Percentiles rank a stretch among this genome's conserved stretches.
These are phyloP conservation scores for Pseudochirops corinnae DNA, from an alignment of 2,797 vertebrate species.

Conservation along the genomic window DNA sequence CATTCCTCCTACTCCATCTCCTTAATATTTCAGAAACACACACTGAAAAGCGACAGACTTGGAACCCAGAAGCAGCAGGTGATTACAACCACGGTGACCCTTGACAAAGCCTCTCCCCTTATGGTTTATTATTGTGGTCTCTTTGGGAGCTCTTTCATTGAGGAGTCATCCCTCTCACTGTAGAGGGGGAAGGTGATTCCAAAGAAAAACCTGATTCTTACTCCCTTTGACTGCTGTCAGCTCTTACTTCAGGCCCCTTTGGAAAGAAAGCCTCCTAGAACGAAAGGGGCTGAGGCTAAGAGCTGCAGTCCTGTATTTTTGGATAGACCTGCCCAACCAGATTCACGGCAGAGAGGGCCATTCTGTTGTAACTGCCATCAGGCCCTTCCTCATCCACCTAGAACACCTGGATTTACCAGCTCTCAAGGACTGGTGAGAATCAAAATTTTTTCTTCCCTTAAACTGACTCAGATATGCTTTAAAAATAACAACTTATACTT, in stretches of 20 bases:
- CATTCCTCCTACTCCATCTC: not conserved
- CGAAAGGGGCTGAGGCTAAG: not conserved
- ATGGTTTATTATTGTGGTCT: not conserved
- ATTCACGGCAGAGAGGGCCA: not conserved
- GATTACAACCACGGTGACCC: not conserved
- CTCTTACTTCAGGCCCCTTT: not conserved
- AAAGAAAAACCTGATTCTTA: not conserved
- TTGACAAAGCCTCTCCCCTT: not conserved
- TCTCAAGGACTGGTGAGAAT: not conserved
- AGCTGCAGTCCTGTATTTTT: not conserved
- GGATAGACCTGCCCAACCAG: not conserved
- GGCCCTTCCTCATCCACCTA: not conserved
- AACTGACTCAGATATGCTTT: not conserved
- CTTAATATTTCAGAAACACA: not conserved
- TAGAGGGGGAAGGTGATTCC: not conserved
- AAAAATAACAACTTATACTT: not conserved
- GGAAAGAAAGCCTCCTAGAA: not conserved
- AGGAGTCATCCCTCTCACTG: not conserved
- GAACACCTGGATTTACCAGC: not conserved
- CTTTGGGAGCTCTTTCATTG: not conserved
- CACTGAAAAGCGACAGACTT: not conserved
- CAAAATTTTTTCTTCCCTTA: not conserved
- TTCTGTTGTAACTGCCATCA: not conserved
- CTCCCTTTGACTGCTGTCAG: not conserved
- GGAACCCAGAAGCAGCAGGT: not conserved